Percentiles rank a stretch among this genome's conserved stretches.
phyloP scores from a whole-genome alignment of 2,797 vertebrate genomes.

The Otus scops region DNA sequence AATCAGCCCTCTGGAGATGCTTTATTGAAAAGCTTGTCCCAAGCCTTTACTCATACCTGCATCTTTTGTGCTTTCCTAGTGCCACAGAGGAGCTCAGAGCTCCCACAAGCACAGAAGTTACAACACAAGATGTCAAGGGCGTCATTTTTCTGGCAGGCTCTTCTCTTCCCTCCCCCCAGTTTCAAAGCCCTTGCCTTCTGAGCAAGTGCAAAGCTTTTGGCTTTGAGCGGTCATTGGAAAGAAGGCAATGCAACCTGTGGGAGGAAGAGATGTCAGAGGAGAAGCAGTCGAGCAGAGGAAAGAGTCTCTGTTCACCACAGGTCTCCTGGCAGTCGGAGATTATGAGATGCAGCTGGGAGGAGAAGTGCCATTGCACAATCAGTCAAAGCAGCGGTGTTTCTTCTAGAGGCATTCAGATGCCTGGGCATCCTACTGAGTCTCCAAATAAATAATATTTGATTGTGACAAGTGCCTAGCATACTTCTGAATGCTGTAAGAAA shows the following conservation, averaged over 20 bases:
- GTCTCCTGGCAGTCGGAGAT: not conserved
- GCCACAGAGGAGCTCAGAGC: not conserved
- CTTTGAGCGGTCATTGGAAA: not conserved
- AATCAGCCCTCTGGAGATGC: not conserved
- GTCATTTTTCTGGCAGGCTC: not conserved
- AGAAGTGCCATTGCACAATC: conserved; percentile 45
- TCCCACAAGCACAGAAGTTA: not conserved
- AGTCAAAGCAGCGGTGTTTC: conserved; percentile 43
- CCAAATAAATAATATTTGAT: conserved; percentile 43
- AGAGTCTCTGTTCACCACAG: not conserved
- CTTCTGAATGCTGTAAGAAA: not conserved
- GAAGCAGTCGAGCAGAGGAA: not conserved
- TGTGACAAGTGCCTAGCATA: conserved; percentile 24
- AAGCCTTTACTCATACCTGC: not conserved
- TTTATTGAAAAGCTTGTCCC: not conserved
- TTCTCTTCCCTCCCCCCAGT: not conserved
- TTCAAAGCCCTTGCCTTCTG: not conserved
- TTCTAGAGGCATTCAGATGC: conserved; percentile 22
- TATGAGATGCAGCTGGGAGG: conserved; percentile 6
- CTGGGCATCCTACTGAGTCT: conserved; percentile 9
- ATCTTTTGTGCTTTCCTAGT: not conserved
- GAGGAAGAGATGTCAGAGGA: not conserved
- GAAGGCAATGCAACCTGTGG: not conserved
- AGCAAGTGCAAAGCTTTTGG: not conserved
- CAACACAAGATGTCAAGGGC: not conserved